A percentile compares a stretch with the other conserved stretches of the same genome.
Evolutionary conservation across 92 coral and sea anemone genomes (phyloP).

Genomic region (Epizoanthus scotinus): DNA sequence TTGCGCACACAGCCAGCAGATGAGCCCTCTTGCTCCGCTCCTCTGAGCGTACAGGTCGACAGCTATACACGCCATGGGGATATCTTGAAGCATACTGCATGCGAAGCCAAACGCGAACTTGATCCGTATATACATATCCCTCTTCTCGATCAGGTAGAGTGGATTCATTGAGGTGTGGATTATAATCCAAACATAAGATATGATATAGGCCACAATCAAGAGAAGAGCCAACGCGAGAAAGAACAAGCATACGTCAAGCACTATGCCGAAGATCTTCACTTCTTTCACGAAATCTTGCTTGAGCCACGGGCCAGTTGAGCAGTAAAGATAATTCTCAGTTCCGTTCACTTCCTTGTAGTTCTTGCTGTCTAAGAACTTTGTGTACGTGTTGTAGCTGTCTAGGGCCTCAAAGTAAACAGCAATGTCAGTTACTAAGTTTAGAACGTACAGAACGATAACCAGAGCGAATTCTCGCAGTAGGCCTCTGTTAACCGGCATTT

Average conservation of each 20-base stretch:
- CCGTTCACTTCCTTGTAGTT: conserved; percentile 46
- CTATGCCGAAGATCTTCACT: conserved; percentile 63
- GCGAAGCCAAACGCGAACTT: conserved; percentile 73
- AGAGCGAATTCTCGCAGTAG: conserved; percentile 58
- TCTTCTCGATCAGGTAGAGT: conserved; percentile 49
- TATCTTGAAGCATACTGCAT: conserved; percentile 77
- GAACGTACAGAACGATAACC: conserved; percentile 64
- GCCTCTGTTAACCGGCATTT: conserved; percentile 57
- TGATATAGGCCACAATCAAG: conserved; percentile 49
- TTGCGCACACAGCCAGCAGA: conserved; percentile 73
- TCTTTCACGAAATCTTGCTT: conserved; percentile 54
- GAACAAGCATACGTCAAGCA: conserved; percentile 55
- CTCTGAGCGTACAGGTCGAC: conserved; percentile 67
- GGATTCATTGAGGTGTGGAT: conserved; percentile 49
- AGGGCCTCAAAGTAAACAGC: conserved; percentile 70
- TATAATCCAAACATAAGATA: conserved; percentile 59
- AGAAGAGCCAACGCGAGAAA: conserved; percentile 63
- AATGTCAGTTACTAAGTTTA: conserved; percentile 67
- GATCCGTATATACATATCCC: conserved; percentile 59
- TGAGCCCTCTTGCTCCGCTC: conserved; percentile 67
- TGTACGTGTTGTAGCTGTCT: conserved; percentile 54
- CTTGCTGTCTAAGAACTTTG: conserved; percentile 21
- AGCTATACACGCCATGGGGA: conserved; percentile 71
- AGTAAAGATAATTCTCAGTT: conserved; percentile 48
- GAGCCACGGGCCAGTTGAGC: conserved; percentile 82